Conservation (phyloP, 2,888 invertebrate species). For the Meliscaeva auricollis region DNA sequence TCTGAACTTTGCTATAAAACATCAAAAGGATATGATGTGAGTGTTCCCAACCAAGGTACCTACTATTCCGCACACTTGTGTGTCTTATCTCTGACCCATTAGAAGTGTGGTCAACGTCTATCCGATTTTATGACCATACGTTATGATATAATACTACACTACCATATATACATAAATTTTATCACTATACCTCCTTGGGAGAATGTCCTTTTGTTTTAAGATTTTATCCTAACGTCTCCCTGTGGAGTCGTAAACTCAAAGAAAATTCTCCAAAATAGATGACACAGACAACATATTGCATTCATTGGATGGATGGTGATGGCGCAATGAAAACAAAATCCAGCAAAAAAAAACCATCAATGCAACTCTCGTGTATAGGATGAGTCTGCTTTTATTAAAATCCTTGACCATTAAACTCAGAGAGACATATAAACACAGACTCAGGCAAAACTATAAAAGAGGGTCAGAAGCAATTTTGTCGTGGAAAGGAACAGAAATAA, state of each 20-base stretch:
- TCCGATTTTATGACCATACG: conserved; percentile 66
- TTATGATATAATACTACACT: conserved; percentile 51
- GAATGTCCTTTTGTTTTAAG: conserved; percentile 47
- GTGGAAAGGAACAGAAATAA: neutral
- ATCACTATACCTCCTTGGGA: conserved; percentile 21
- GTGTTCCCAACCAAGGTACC: conserved; percentile 47
- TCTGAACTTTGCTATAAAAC: conserved; percentile 22
- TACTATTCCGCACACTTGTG: conserved; percentile 66
- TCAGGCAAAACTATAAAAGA: neutral
- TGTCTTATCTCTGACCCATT: conserved; percentile 59
- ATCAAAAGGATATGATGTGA: conserved; percentile 51
- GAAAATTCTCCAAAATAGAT: conserved; percentile 6
- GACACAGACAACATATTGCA: conserved; percentile 68
- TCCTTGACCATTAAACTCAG: conserved; percentile 56
- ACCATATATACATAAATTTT: conserved; percentile 38
- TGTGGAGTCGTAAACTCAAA: conserved; percentile 44
- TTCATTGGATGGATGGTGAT: conserved; percentile 37
- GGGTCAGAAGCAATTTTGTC: conserved; percentile 36
- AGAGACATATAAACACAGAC: neutral
- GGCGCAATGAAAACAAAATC: conserved; percentile 18
- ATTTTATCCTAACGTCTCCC: conserved; percentile 50
- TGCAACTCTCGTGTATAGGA: conserved; percentile 47
- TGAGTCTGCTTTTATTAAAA: conserved; percentile 64
- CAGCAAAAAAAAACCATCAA: conserved; percentile 22
- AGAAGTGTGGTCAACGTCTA: conserved; percentile 67